Percentiles rank a stretch among this genome's conserved stretches.
Evolutionary conservation across 2,113 vertebrate species (phyloP).

Genomic region (Salvator merianae): DNA sequence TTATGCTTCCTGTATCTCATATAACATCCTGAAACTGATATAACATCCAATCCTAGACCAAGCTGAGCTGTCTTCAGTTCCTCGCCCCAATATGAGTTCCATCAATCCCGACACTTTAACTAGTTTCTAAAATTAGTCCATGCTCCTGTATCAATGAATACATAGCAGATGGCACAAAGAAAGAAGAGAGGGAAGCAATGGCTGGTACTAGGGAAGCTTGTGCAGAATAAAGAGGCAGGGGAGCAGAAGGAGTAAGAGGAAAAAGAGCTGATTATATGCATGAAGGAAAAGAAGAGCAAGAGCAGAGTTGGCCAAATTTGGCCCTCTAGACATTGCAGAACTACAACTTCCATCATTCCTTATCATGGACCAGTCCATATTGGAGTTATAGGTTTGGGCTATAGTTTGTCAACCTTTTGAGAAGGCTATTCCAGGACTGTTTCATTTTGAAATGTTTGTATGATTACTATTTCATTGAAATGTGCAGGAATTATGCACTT

Average conservation of each 20-base stretch:
- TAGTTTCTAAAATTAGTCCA: constrained; percentile 15
- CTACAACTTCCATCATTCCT: no score
- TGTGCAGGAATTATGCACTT: not conserved
- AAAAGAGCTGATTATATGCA: not conserved
- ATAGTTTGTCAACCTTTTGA: no score
- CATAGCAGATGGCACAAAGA: not conserved
- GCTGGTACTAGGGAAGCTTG: not conserved
- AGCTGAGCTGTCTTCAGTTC: not conserved
- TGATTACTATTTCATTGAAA: not conserved
- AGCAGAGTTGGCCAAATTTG: no score
- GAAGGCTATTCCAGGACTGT: no score
- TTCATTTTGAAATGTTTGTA: not conserved
- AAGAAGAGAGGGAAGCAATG: not conserved
- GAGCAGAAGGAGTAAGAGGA: not conserved
- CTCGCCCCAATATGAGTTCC: not conserved
- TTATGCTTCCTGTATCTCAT: not conserved
- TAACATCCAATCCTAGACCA: fast-evolving
- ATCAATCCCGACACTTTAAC: not conserved
- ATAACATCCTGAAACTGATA: not conserved
- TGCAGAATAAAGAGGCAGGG: no score
- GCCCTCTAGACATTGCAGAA: no score
- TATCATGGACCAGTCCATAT: no score
- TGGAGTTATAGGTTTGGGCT: no score
- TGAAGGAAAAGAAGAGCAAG: not conserved
- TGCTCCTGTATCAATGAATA: not conserved